phyloP scores from a whole-genome alignment of 2,888 invertebrate genomes.

The Netelia virgata region DNA sequence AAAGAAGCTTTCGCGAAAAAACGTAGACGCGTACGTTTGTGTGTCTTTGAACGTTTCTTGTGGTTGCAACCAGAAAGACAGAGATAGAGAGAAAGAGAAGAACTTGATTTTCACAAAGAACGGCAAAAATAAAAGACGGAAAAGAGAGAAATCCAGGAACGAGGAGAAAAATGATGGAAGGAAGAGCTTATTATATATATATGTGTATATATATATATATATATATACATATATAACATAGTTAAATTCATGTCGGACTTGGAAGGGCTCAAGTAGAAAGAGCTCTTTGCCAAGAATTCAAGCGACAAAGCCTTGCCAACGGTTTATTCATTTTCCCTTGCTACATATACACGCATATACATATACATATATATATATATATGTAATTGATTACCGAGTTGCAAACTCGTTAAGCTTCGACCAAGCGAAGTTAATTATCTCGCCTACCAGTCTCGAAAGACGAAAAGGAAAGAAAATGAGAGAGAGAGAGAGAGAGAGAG shows the following conservation, averaged over 20 bases:
- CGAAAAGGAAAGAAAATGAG: background rate
- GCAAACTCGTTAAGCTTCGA: constrained; percentile 46
- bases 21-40: constrained; percentile 16
- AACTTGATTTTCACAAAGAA: constrained; percentile 5
- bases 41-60: constrained; percentile 17
- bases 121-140: background rate
- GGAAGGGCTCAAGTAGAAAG: background rate
- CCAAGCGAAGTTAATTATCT: constrained; percentile 41
- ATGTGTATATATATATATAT: background rate
- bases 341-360: background rate
- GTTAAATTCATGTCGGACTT: constrained; percentile 33
- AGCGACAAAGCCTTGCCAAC: constrained; percentile 1
- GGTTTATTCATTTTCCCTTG: background rate
- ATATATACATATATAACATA: background rate
- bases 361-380: constrained; percentile 9
- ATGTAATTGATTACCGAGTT: constrained; percentile 52
- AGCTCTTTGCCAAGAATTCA: constrained; percentile 15
- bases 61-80: background rate
- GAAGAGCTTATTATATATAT: background rate
- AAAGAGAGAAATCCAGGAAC: background rate
- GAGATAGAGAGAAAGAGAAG: background rate
- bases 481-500: constrained; percentile 10
- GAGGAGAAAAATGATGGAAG: constrained; percentile 19
- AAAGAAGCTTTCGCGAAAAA: constrained; percentile 20
- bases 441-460: constrained; percentile 4